These are phyloP conservation scores for Eublepharis macularius DNA, from an alignment of 2,113 vertebrate species.

Conservation along the genomic window DNA sequence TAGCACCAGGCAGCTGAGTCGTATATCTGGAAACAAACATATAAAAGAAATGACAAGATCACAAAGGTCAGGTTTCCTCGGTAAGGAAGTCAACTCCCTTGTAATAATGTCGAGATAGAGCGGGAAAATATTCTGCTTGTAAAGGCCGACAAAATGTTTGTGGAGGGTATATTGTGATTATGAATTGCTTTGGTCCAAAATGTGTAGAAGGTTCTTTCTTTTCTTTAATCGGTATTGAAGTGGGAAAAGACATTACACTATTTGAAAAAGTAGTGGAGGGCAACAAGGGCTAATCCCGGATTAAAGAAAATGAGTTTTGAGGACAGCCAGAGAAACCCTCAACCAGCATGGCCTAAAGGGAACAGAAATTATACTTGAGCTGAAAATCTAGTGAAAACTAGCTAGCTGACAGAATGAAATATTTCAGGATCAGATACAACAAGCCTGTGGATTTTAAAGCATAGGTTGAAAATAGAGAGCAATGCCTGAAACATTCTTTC, in stretches of 20 bases:
- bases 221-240: not conserved
- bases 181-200: conserved; percentile 31
- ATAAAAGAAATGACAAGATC: not conserved
- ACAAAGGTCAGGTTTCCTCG: not conserved
- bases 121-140: conserved; percentile 26
- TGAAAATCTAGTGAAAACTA: conserved; percentile 15
- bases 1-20: not conserved
- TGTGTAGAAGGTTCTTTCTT: conserved; percentile 16
- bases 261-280: conserved; percentile 56
- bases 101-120: not conserved
- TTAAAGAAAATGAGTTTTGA: conserved; percentile 63
- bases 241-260: conserved; percentile 21
- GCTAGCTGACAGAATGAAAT: conserved; percentile 22
- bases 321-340: conserved; percentile 51
- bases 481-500: not conserved
- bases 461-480: conserved; percentile 12
- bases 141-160: conserved; percentile 5
- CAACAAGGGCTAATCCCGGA: conserved; percentile 57
- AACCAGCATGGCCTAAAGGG: conserved; percentile 34
- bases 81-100: conserved; percentile 7
- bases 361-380: conserved; percentile 46
- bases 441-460: conserved; percentile 29
- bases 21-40: not conserved
- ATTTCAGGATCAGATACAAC: conserved; percentile 26
- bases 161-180: not conserved